Base-by-base conservation (phyloP, 2,797 vertebrate genomes). In the Pipistrellus nathusii region DNA sequence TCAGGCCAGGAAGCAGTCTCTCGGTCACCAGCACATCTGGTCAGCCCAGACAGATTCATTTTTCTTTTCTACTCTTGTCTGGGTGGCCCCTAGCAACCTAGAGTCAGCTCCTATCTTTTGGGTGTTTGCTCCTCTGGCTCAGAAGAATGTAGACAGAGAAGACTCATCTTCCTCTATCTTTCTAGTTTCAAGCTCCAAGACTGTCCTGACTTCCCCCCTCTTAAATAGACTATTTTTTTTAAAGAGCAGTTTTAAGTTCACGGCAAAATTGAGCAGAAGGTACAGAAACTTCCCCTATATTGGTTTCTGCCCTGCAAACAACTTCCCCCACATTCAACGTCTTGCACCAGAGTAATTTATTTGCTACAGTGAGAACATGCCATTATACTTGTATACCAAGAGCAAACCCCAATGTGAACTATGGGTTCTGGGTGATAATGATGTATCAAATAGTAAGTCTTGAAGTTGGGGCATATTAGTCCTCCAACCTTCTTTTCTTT, bases 221-320 rank as follows among this genome's bases (percentile, higher is more conserved):
- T 66, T 64, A 88, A 38, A 53, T 44, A 71, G 71, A 55, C 30
- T 64, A 73, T 48, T 27, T 81, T 77, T 55, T 30, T 53, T 53
- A 53, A 53, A 88, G 64, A 91, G 13, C 0, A 62, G 21, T 81
- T 93, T 85, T 92, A 46, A 25, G 21, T 91, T 87, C 35, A 93
- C 23, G 93, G 46, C 32, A 95, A 91, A 84, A 72, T 32, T 86
- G 59, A 95, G 53, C 15, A 71, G 17, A 93, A 94, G 11, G 25
- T 57, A 86, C 10, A 80, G 69, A 88, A 30, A 91, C 46, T 92
- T 69, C 30, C 25, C 18, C 4, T 48, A 23, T 62, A 38, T 7
- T 21, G 14, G 2, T 23, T 8, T 20, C 3, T 12, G 23, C 7
- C 5, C 35, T 23, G 10, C 66, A 21, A 8, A 4, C 25, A 35